These are phyloP conservation scores for Apoda limacodes DNA, from an alignment of 2,888 invertebrate species.

Conservation along the genomic window DNA sequence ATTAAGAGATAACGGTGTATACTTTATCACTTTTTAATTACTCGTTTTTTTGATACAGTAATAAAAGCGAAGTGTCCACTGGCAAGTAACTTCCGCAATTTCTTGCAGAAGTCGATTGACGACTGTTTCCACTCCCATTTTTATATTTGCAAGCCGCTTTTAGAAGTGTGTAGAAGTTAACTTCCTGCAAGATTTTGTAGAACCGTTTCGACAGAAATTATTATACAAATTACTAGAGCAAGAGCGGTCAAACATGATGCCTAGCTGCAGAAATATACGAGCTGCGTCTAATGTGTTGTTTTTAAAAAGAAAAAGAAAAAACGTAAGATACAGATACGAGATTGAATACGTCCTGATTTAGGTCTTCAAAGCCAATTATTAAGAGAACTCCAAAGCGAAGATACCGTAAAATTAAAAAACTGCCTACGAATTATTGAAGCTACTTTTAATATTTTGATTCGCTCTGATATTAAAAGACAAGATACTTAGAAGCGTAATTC, in stretches of 20 bases:
- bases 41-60: too few relatives aligned
- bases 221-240: neutral
- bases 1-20: too few relatives aligned
- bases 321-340: slow-evolving; percentile 3
- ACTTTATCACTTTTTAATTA: too few relatives aligned
- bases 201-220: slow-evolving; percentile 4
- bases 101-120: slow-evolving; percentile 9
- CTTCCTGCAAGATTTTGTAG: slow-evolving; percentile 3
- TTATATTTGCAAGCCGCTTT: slow-evolving; percentile 4
- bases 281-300: slow-evolving; percentile 4
- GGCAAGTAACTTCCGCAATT: slow-evolving; percentile 9
- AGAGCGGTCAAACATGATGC: slow-evolving; percentile 2
- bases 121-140: slow-evolving; percentile 9
- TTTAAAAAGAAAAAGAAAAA: too few relatives aligned
- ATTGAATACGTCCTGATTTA: slow-evolving; percentile 4
- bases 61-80: slow-evolving; percentile 7
- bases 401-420: neutral
- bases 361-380: slow-evolving; percentile 5
- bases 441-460: too few relatives aligned
- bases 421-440: too few relatives aligned
- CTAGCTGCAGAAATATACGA: slow-evolving; percentile 3
- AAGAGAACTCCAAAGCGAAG: slow-evolving; percentile 1
- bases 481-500: too few relatives aligned
- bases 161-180: slow-evolving; percentile 5
- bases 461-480: too few relatives aligned